phyloP scores from a whole-genome alignment of 2,113 vertebrate genomes.

The Otus sunia region DNA sequence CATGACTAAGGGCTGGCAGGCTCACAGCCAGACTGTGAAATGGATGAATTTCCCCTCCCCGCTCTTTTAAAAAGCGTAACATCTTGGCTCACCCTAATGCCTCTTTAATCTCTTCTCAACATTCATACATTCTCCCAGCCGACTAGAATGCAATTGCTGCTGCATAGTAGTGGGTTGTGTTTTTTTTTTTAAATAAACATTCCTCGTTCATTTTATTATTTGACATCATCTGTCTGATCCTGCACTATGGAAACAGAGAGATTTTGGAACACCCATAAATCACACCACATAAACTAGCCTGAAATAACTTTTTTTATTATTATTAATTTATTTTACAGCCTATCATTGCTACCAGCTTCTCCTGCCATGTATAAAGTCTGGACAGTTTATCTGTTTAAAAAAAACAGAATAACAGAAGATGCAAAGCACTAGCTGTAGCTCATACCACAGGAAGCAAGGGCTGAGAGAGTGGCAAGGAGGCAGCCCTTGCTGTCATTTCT shows the following conservation, averaged over 20 bases:
- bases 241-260: not conserved
- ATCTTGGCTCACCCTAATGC: constrained; percentile 42
- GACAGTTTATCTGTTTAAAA: not conserved
- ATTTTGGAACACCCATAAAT: not conserved
- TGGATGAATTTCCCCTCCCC: not conserved
- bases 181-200: not conserved
- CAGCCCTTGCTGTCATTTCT: not conserved
- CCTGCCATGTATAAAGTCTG: not conserved
- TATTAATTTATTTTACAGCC: not conserved
- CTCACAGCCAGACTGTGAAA: constrained; percentile 19
- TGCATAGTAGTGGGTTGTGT: not conserved
- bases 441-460: not conserved
- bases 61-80: not conserved
- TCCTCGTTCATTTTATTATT: not conserved
- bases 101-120: constrained; percentile 49
- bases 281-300: not conserved
- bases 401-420: not conserved
- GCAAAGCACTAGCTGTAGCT: not conserved
- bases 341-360: not conserved
- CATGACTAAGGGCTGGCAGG: constrained; percentile 28
- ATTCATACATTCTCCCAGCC: not conserved
- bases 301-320: not conserved
- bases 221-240: not conserved
- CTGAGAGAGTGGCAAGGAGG: not conserved
- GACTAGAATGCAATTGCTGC: not conserved